A percentile compares a stretch with the other conserved stretches of the same genome.
Evolutionary conservation across 1,140 invertebrate genomes (phyloP).

Genomic region (Micrasema minimum): DNA sequence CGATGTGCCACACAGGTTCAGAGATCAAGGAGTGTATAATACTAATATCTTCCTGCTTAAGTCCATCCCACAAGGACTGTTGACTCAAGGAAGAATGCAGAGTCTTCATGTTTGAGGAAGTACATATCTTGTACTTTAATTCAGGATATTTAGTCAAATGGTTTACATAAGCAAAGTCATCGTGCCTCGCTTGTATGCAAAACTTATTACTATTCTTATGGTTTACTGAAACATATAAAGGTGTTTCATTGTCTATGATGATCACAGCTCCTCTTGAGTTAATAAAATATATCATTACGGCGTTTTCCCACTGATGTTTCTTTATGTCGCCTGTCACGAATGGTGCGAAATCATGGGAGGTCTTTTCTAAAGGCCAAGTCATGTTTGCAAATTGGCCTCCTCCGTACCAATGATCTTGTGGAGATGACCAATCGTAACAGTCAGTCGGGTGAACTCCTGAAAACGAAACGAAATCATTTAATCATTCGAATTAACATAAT

Average conservation of each 20-base stretch:
- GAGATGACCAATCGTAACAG: conserved; percentile 80
- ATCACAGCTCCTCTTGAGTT: conserved; percentile 86
- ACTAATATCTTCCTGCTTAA: conserved; percentile 79
- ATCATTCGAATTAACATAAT: too few species aligned
- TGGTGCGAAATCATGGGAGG: conserved; percentile 76
- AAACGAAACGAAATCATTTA: conserved; percentile 32
- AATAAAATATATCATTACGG: conserved; percentile 84
- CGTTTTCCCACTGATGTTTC: conserved; percentile 82
- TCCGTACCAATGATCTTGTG: conserved; percentile 81
- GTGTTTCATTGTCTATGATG: conserved; percentile 78
- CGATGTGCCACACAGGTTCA: conserved; percentile 87
- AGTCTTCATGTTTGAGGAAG: conserved; percentile 79
- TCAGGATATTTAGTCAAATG: conserved; percentile 72
- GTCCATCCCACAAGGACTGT: conserved; percentile 80
- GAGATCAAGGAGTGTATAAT: conserved; percentile 79
- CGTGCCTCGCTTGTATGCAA: conserved; percentile 79
- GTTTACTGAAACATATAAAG: conserved; percentile 82
- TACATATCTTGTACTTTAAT: conserved; percentile 88
- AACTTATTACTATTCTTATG: conserved; percentile 71
- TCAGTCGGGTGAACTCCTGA: conserved; percentile 76
- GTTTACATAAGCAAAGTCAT: conserved; percentile 82
- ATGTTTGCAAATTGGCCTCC: conserved; percentile 81
- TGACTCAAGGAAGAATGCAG: conserved; percentile 75
- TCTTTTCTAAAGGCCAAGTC: conserved; percentile 82
- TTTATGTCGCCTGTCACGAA: conserved; percentile 86